Evolutionary conservation across 2,113 vertebrate species (phyloP), one percentile per base, ranked within the genome.

Genomic region (Datnioides undecimradiatus): DNA sequence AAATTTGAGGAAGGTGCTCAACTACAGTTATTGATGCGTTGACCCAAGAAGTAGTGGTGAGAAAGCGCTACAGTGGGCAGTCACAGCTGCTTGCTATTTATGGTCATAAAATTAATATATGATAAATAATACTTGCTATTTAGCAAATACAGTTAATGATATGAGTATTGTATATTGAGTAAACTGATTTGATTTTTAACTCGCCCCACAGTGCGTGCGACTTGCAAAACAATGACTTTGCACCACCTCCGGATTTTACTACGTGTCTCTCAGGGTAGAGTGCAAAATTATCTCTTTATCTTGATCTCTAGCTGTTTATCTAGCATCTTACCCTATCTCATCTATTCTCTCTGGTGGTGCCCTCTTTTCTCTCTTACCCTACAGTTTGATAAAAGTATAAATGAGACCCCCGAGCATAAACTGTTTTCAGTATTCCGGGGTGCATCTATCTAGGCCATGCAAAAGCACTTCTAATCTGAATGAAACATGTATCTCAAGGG

Each of bases 381-480:
- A 10, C 55, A 31, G 72, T 80, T 25, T 59, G 59, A 74, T 71
- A 12, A 67, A 73, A 76, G 45, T 52, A 59, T 76, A 73, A 79
- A 82, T 54, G 41, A 82, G 58, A 62, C 59, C 72, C 73, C n/a
- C 3, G 23, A 80, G 73, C 63, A 40, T 60, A 6, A 66, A 33
- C 25, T 33, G 54, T 71, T 79, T 79, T 19, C 54, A 25, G 49
- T 48, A 49, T 75, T 75, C 55, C 25, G 11, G 49, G 38, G 14
- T 63, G 52, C 29, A 48, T 82, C 48, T 74, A 82, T 82, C 68
- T 69, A 57, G 70, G 73, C 65, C 72, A 80, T 14, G 36, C 23
- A 73, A 46, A 79, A 59, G 46, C 55, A 46, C 29, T 48, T 51
- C 59, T 59, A 73, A 76, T 66, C 29, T 69, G 27, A 72, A 69